A percentile compares a stretch with the other conserved stretches of the same genome.
Conservation (phyloP, 2,113 vertebrate genomes). For the Piprites chloris region DNA sequence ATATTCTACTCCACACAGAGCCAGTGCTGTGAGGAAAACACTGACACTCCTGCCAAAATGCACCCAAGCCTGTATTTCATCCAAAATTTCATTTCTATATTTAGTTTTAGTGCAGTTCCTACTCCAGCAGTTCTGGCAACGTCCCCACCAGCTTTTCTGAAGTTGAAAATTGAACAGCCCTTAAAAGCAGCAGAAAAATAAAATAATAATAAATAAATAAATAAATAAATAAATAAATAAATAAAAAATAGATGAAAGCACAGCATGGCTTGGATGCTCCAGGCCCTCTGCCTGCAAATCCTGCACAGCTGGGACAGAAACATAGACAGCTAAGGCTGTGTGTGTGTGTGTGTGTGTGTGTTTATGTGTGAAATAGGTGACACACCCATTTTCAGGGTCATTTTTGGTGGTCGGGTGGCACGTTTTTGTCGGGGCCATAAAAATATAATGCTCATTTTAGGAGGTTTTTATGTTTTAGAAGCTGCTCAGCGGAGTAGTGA, state of each 20-base stretch:
- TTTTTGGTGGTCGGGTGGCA: too few relatives aligned
- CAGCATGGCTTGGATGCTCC: too few relatives aligned
- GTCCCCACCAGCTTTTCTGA: neutral
- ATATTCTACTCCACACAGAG: constrained; percentile 7
- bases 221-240: neutral
- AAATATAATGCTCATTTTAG: fast-evolving
- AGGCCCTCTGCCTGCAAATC: neutral
- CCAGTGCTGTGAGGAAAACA: constrained; percentile 7
- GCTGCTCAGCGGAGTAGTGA: fast-evolving
- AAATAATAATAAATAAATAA: neutral
- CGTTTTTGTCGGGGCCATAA: neutral
- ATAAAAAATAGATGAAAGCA: fast-evolving
- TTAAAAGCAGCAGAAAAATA: neutral
- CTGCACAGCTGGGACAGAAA: neutral
- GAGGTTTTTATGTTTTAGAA: neutral
- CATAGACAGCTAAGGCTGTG: neutral
- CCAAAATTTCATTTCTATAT: constrained; percentile 40
- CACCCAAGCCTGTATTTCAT: constrained; percentile 25
- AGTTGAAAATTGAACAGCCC: neutral
- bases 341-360: too few relatives aligned
- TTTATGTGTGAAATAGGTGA: neutral
- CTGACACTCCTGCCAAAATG: constrained; percentile 10
- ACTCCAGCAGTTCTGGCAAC: constrained; percentile 36
- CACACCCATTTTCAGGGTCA: neutral
- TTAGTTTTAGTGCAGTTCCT: constrained; percentile 8